These are phyloP conservation scores for Trachymyrmex cornetzi DNA, from an alignment of 1,140 invertebrate genomes.

Conservation along the genomic window DNA sequence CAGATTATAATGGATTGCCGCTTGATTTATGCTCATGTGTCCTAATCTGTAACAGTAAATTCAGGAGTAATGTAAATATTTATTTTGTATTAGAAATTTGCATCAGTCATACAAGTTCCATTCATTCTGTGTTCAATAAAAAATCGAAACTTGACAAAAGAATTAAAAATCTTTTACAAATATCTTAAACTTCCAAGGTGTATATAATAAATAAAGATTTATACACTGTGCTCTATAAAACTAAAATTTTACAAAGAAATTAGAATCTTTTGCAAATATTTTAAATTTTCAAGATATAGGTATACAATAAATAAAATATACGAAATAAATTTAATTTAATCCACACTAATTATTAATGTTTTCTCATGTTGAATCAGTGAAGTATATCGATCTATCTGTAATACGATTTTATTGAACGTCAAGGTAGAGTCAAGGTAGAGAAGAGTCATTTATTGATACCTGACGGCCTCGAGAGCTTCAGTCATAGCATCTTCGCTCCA, in stretches of 20 bases:
- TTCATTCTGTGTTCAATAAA: too few species aligned
- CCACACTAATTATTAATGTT: not conserved
- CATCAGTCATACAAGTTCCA: not conserved
- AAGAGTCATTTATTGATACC: slow-evolving; percentile 85
- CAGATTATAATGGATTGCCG: slow-evolving; percentile 96
- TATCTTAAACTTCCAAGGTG: not conserved
- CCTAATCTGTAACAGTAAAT: slow-evolving; percentile 88
- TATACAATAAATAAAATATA: not conserved
- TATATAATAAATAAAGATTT: not conserved
- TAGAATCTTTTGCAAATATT: not conserved
- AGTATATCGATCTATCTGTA: not conserved
- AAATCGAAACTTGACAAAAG: not conserved
- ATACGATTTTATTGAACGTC: not conserved
- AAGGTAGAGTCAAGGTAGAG: not conserved
- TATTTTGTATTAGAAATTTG: not conserved
- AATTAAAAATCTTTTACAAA: not conserved
- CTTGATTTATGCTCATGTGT: slow-evolving; percentile 97
- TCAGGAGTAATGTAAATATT: not conserved
- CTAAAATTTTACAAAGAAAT: not conserved
- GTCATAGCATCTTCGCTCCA: slow-evolving; percentile 97
- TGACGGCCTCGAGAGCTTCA: slow-evolving; percentile 94
- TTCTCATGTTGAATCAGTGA: not conserved
- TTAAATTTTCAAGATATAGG: not conserved
- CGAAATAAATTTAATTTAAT: slow-evolving; percentile 13
- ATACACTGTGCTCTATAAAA: not conserved